Conservation (phyloP, 2,888 invertebrate genomes). For the Cheilosia vulpina region DNA sequence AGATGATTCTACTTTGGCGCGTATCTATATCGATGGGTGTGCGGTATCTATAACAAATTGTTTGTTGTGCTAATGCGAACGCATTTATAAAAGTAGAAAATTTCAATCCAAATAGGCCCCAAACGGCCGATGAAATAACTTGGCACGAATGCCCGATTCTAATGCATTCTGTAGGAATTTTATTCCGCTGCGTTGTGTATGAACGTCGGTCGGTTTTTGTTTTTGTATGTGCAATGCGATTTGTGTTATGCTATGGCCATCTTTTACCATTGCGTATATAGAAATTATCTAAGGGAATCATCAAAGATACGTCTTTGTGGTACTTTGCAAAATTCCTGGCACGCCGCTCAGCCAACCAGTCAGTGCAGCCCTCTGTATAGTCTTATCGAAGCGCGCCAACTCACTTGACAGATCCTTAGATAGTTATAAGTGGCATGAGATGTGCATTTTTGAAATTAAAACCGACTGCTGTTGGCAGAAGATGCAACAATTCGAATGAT, state of each 20-base stretch:
- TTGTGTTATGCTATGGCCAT: slow-evolving; percentile 60
- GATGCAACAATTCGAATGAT: slow-evolving; percentile 52
- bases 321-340: slow-evolving; percentile 67
- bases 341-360: slow-evolving; percentile 11
- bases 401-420: slow-evolving; percentile 62
- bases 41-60: slow-evolving; percentile 36
- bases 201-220: slow-evolving; percentile 14
- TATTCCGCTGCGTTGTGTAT: slow-evolving; percentile 28
- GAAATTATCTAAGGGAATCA: slow-evolving; percentile 43
- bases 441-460: slow-evolving; percentile 52
- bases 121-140: slow-evolving; percentile 76
- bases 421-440: slow-evolving; percentile 55
- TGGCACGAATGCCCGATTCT: slow-evolving; percentile 74
- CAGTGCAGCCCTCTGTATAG: slow-evolving; percentile 1
- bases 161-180: slow-evolving; percentile 73
- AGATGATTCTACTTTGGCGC: slow-evolving; percentile 40
- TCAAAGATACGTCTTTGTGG: slow-evolving; percentile 49
- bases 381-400: slow-evolving; percentile 43
- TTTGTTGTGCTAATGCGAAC: slow-evolving; percentile 65
- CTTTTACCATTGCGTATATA: slow-evolving; percentile 55
- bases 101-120: slow-evolving; percentile 77
- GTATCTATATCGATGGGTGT: slow-evolving; percentile 49
- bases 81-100: slow-evolving; percentile 75
- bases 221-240: slow-evolving; percentile 39
- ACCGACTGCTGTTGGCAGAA: slow-evolving; percentile 48